Evolutionary conservation across 1,140 invertebrate genomes (phyloP), one percentile per base, ranked within the genome.

Genomic region (Sminthurides bifidus): DNA sequence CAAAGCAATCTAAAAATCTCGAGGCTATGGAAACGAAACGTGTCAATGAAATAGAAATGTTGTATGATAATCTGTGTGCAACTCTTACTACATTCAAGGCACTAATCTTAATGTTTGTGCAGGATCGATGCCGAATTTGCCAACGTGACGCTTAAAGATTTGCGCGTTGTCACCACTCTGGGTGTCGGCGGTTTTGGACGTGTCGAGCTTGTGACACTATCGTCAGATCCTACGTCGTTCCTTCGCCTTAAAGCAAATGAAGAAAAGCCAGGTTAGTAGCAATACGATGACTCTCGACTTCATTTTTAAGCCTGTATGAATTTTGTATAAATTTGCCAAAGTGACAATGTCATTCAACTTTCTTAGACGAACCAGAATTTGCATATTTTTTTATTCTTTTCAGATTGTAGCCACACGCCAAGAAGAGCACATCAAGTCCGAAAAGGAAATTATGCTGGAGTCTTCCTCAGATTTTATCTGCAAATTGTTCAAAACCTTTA

Each of bases 231-330:
- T 6, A 72, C n/a, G 70, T n/a, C 74, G 85, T 52, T 92, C 92
- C 0, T 98, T 92, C 71, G 95, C 95, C 0, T 71, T 99, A 58
- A 99, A 99, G 70, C 89, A 95, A 67, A 92, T 99, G 87, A 98
- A 98, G 74, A 99, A 99, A 70, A 84, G 87, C 58, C 78, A 75
- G 69, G 74, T 74, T 63, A 43, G 12, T 8, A 35, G 8, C 33
- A 35, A 10, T n/a, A 10, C n/a, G 33, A 35, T 35, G 12, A 51
- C 12, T 46, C 10, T 46, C 6, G 12, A 21, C 10, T 10, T 15
- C 10, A 6, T 29, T 46, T 12, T 26, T 21, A 46, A 46, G 10
- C n/a, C n/a, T n/a, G n/a, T n/a, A n/a, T n/a, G n/a, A n/a, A n/a
- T n/a, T n/a, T n/a, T n/a, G n/a, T 46, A 26, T 15, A 12, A 46